Evolutionary conservation across 2,888 invertebrate genomes (phyloP), one percentile per base, ranked within the genome.

Genomic region (Drosophila subquinaria): DNA sequence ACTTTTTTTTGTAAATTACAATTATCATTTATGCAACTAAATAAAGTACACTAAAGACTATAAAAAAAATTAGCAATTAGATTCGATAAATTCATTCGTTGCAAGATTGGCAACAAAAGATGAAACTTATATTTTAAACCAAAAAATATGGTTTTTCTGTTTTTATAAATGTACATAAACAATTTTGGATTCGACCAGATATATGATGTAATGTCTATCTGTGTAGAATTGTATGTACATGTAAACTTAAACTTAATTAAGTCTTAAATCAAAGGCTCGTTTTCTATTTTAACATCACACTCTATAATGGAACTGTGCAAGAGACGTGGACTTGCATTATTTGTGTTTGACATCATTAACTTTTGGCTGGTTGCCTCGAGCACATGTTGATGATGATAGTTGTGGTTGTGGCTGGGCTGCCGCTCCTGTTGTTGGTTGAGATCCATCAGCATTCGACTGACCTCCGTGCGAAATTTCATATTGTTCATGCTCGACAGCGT

Each of bases 201-300:
- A n/a, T 9, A 0, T 38, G 8, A 23, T 23, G 23, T 17, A 15
- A 56, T 40, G 30, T 27, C 42, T 42, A 50, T 17, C 3, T 42
- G 33, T 36, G 38, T 30, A 30, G 6, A 30, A 8, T 30, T 30
- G 27, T 43, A 57, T 59, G 8, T 50, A 68, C 35, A 65, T 3
- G 27, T 65, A 63, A 61, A 36, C 55, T 61, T n/a, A n/a, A n/a
- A n/a, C 20, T 6, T 10, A 6, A 9, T 30, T 8, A 35, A n/a
- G 20, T 17, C 30, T 67, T 65, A 82, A 51, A 51, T 40, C 27
- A 78, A 5, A 8, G 6, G 45, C 23, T 88, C 83, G 56, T 88
- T 76, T 64, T 85, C 84, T 61, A 87, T 87, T 52, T 85, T 85
- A 43, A 85, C 88, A 69, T 85, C 84, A 51, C 84, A 85, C 52